Base-by-base conservation (phyloP, 2,888 invertebrate species). In the Drosophila maculinotata region DNA sequence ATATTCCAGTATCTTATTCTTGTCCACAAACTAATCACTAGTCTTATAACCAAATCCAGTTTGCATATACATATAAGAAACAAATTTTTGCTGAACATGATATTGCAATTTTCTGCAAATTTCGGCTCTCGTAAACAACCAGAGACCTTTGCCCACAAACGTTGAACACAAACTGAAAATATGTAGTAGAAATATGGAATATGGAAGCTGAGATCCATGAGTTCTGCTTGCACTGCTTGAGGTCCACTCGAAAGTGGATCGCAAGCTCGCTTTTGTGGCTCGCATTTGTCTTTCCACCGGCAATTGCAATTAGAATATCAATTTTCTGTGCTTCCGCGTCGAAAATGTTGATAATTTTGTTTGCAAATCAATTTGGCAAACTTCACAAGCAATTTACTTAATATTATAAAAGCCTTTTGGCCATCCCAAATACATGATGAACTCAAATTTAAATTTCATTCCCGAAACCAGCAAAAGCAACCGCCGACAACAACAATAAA, bases 371-470 rank as follows among this genome's bases (percentile, higher is more conserved):
- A 66, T 66, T 58, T 59, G 54, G 14, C 44, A 56, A 57, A 51
- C 44, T 56, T 57, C 23, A 52, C 59, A 52, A 73, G 54, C 57
- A 77, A 77, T 77, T 81, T 78, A 39, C 67, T 53, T 53, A 47
- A 49, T 64, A 64, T 57, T 42, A 47, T 9, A 45, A 44, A 63
- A 54, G 35, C 39, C 58, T 48, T 49, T 45, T 25, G 68, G 59
- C 45, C 56, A 35, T 25, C 1, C 25, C 8, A 14, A 72, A 31
- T 36, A 28, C 51, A 44, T 47, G 42, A 17, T 14, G 38, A 23
- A 25, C 33, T 47, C 52, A 56, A 65, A 79, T 79, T 69, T 82
- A 79, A 76, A 76, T 76, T 69, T 66, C 47, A 54, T 64, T 67
- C 28, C 36, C 58, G 26, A 41, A 33, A 33, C 36, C 44, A 44